A percentile compares a stretch with the other conserved stretches of the same genome.
Conservation (phyloP, 2,113 vertebrate genomes). For the Empidonax alnorum region DNA sequence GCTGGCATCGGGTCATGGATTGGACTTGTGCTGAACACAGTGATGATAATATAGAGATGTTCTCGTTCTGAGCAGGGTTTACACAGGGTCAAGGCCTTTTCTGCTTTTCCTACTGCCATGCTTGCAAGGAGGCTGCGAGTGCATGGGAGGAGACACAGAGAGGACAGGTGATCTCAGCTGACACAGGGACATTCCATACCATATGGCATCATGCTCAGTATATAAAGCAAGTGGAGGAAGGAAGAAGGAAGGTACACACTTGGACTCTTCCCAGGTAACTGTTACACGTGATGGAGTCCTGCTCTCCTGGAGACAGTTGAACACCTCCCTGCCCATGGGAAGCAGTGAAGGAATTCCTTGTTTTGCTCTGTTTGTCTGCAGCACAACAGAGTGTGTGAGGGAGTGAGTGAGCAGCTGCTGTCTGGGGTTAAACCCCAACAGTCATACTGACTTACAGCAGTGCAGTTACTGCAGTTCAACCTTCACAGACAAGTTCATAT, state of each 20-base stretch:
- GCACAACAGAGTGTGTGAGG: no score
- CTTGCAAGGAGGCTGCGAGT: not conserved
- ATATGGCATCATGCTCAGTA: fast-evolving
- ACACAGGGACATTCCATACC: not conserved
- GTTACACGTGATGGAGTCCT: not conserved
- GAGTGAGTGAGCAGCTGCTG: not conserved
- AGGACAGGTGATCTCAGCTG: not conserved
- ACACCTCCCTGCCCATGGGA: not conserved
- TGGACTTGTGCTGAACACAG: not conserved
- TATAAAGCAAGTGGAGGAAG: not conserved
- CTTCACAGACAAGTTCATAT: not conserved
- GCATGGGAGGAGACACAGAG: not conserved
- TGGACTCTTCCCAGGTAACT: not conserved
- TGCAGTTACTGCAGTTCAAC: not conserved
- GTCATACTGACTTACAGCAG: not conserved
- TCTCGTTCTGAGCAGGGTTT: not conserved
- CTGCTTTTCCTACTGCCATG: not conserved
- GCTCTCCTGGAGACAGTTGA: not conserved
- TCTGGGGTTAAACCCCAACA: not conserved
- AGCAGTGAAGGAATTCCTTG: not conserved
- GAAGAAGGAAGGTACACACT: not conserved
- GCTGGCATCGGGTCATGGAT: no score
- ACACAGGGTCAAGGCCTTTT: not conserved
- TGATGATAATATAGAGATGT: not conserved
- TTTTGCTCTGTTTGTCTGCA: not conserved